These are phyloP conservation scores for Diorhabda elongata DNA, from an alignment of 1,140 invertebrate species.

Conservation along the genomic window DNA sequence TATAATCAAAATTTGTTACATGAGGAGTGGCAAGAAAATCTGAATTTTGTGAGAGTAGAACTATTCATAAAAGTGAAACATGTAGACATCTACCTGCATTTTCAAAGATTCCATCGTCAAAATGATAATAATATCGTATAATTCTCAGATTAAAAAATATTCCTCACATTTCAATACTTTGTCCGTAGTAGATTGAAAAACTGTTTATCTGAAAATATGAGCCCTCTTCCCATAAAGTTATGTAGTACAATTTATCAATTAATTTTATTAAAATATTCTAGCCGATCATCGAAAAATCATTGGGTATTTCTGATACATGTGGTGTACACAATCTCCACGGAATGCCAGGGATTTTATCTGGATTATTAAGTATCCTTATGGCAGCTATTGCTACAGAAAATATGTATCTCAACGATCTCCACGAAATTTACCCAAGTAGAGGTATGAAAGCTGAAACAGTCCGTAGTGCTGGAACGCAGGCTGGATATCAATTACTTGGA, in stretches of 20 bases:
- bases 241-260: background rate
- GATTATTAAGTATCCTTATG: constrained; percentile 71
- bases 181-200: no score
- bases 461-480: constrained; percentile 66
- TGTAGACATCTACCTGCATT: no score
- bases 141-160: no score
- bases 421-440: constrained; percentile 57
- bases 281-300: constrained; percentile 65
- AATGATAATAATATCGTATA: no score
- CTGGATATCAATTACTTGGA: constrained; percentile 72
- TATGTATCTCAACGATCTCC: constrained; percentile 53
- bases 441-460: constrained; percentile 40
- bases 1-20: no score
- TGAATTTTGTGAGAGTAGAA: no score
- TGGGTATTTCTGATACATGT: constrained; percentile 86
- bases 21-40: no score
- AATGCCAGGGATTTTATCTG: constrained; percentile 86
- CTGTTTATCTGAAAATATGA: no score
- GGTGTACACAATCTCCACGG: constrained; percentile 95
- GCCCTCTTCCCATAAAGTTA: no score
- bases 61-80: no score
- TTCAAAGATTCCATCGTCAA: no score
- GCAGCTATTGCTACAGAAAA: constrained; percentile 64
- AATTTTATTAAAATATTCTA: constrained; percentile 41
- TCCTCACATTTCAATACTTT: no score